Base-by-base conservation (phyloP, 2,113 vertebrate species). In the Scatophagus argus region DNA sequence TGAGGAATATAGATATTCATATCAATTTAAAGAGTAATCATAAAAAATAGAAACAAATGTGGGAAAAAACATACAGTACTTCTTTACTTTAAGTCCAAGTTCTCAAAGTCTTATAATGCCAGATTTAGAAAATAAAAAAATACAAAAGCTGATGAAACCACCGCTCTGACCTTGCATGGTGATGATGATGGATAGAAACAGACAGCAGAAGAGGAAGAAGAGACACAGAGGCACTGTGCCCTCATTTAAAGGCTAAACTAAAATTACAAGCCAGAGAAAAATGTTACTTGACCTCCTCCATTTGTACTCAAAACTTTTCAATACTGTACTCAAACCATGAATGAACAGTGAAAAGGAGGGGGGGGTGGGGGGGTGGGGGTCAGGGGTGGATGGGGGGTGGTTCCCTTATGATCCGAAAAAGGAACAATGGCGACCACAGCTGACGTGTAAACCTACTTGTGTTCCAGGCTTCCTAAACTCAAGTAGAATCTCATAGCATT, bases 1-100 rank as follows among this genome's bases (percentile, higher is more conserved):
- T 77, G n/a, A 78, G 87, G 80, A 86, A 88, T 89, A 92, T 81
- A 91, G 65, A 93, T 84, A 92, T 90, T 84, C 74, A 87, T 89
- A 90, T 89, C 76, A 74, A 83, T 87, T 87, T 77, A 87, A 89
- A 87, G 51, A 84, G 77, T 88, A 88, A 77, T 81, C 65, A 75
- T 44, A 64, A 58, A 51, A 85, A 81, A 77, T 68, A 84, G 64
- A 83, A 85, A 84, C 27, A 81, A 86, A 83, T 17, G 62, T 71
- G 34, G 86, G 75, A 89, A 82, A 80, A 63, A 81, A 84, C 62
- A 82, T 77, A 90, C 87, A 92, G 79, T 86, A 86, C 73, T 71
- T 87, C 39, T 51, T 58, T 29, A 78, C 44, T 77, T 74, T 47
- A 70, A 79, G 83, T 80, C 64, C 31, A 74, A 85, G 56, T 74